These are phyloP conservation scores for Meteorus cinctellus DNA, from an alignment of 2,888 invertebrate genomes.

Conservation along the genomic window DNA sequence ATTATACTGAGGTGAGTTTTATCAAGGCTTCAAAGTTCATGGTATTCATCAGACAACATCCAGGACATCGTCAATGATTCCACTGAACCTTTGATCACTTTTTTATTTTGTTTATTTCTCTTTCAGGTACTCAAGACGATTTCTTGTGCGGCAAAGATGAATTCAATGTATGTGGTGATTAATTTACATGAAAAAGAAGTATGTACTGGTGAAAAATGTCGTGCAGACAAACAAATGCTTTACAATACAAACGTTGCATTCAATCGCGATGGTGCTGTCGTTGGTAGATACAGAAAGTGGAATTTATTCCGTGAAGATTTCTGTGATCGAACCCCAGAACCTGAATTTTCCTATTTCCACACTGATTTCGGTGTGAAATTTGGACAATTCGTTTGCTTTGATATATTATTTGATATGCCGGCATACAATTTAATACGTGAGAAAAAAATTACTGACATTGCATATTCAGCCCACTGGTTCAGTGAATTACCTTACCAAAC, in stretches of 20 bases:
- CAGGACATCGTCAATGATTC: not conserved
- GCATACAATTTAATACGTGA: constrained; percentile 73
- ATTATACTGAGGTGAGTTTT: constrained; percentile 49
- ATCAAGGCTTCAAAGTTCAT: not conserved
- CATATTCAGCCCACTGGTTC: constrained; percentile 86
- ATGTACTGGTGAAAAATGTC: constrained; percentile 76
- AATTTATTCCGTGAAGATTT: constrained; percentile 74
- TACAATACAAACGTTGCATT: constrained; percentile 89
- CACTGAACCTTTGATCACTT: not conserved
- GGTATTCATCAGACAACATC: not conserved
- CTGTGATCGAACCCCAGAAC: constrained; percentile 74
- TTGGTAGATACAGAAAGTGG: constrained; percentile 77
- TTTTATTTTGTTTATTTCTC: constrained; percentile 42
- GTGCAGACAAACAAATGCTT: constrained; percentile 73
- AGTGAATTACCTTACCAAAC: constrained; percentile 86
- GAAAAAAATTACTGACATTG: constrained; percentile 77
- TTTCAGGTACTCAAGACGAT: constrained; percentile 76
- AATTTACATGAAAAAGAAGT: constrained; percentile 80
- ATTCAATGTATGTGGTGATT: constrained; percentile 80
- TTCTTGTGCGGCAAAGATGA: constrained; percentile 77
- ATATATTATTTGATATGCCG: constrained; percentile 83
- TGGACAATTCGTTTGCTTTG: constrained; percentile 89
- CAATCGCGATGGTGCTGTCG: constrained; percentile 80
- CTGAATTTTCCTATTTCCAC: constrained; percentile 78
- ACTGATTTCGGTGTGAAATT: constrained; percentile 88